These are phyloP conservation scores for Epizoanthus stellaris DNA, from an alignment of 92 coral and sea anemone species.

Conservation along the genomic window DNA sequence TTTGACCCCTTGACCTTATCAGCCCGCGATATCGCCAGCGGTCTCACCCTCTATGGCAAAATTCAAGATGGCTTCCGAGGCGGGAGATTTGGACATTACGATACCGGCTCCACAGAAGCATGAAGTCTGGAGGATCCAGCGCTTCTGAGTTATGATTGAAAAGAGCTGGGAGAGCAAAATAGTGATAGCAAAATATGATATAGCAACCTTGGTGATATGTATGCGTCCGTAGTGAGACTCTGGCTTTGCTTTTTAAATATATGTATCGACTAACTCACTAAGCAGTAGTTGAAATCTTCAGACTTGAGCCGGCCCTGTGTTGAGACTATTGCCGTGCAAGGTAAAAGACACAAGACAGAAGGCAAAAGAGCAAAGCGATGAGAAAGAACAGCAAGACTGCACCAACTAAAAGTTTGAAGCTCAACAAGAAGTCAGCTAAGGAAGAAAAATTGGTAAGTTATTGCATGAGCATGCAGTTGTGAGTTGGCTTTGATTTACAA, in stretches of 20 bases:
- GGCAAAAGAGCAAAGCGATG: background rate
- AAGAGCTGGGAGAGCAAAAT: too few relatives aligned
- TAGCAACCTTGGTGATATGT: too few relatives aligned
- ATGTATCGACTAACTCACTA: too few relatives aligned
- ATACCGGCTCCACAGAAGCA: too few relatives aligned
- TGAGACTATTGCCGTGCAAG: too few relatives aligned
- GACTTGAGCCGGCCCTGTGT: too few relatives aligned
- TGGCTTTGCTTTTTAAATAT: background rate
- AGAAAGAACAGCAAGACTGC: background rate
- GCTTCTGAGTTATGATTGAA: background rate
- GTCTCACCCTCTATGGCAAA: background rate
- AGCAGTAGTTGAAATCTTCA: too few relatives aligned
- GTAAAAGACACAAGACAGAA: background rate
- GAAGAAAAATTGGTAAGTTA: slow-evolving; percentile 7
- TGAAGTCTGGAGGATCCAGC: too few relatives aligned
- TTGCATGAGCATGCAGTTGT: background rate
- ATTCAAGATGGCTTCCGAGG: slow-evolving; percentile 6
- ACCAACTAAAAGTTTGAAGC: slow-evolving; percentile 14
- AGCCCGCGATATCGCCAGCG: slow-evolving; percentile 8
- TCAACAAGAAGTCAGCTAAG: background rate
- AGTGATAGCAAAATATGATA: too few relatives aligned
- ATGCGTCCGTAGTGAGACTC: too few relatives aligned
- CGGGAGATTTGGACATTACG: slow-evolving; percentile 6
- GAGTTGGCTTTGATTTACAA: background rate
- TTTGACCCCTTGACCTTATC: background rate